phyloP scores from a whole-genome alignment of 2,888 invertebrate species.

The Bibio marci region DNA sequence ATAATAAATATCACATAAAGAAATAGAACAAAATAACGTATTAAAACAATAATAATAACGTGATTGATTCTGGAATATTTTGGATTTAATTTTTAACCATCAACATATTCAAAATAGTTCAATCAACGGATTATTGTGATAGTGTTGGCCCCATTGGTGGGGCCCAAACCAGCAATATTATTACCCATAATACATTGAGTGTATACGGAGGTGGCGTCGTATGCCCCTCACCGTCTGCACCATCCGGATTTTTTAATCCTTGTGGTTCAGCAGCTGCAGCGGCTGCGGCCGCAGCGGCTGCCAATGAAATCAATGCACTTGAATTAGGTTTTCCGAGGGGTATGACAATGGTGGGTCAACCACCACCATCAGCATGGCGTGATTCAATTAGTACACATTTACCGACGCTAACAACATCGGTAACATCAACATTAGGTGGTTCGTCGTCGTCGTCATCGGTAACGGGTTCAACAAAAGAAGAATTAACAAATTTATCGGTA shows the following conservation, averaged over 20 bases:
- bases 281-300: too few relatives aligned
- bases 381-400: conserved; percentile 33
- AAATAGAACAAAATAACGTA: too few relatives aligned
- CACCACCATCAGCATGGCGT: conserved; percentile 36
- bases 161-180: conserved; percentile 29
- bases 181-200: conserved; percentile 31
- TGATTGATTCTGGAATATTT: too few relatives aligned
- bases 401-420: conserved; percentile 35
- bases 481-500: conserved; percentile 8
- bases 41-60: too few relatives aligned
- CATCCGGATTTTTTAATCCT: conserved; percentile 30
- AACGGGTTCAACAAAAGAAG: conserved; percentile 16
- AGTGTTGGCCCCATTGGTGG: conserved; percentile 8
- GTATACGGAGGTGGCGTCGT: conserved; percentile 33
- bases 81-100: background rate
- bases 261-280: conserved; percentile 22
- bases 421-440: conserved; percentile 20
- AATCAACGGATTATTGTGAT: conserved; percentile 8
- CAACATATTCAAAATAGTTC: conserved; percentile 8
- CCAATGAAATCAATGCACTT: conserved; percentile 24
- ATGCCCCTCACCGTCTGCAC: conserved; percentile 32
- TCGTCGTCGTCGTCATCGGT: conserved; percentile 19
- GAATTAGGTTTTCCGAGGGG: conserved; percentile 30
- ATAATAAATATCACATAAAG: too few relatives aligned
- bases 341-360: conserved; percentile 43